phyloP scores from a whole-genome alignment of 2,888 invertebrate species.

The Idaea straminata region DNA sequence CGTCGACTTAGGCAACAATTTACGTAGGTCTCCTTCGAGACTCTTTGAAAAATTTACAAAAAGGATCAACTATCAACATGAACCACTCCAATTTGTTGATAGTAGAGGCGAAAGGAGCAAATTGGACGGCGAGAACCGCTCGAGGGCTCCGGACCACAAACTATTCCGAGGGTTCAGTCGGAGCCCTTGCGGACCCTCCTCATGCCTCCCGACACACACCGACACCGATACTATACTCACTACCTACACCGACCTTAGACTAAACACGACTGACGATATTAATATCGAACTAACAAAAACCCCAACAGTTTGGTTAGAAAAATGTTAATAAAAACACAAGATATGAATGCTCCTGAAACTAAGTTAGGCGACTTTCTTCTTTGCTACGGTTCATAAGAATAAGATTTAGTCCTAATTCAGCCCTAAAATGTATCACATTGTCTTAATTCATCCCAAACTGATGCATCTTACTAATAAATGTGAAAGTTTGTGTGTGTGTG shows the following conservation, averaged over 20 bases:
- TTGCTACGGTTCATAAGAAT: too few species aligned
- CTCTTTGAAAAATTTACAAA: constrained; percentile 33
- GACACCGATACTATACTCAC: not conserved
- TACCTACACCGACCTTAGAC: not conserved
- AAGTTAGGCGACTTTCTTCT: too few species aligned
- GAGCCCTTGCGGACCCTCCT: not conserved
- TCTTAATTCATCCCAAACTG: too few species aligned
- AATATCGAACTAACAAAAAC: too few species aligned
- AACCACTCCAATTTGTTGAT: constrained; percentile 37
- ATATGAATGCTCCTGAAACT: too few species aligned
- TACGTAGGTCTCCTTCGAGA: not conserved
- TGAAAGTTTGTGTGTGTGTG: too few species aligned
- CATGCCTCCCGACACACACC: not conserved
- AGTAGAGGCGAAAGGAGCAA: constrained; percentile 25
- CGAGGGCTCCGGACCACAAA: constrained; percentile 4
- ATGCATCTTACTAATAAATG: too few species aligned
- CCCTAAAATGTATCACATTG: too few species aligned
- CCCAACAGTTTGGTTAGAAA: too few species aligned
- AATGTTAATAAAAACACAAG: too few species aligned
- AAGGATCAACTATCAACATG: constrained; percentile 20
- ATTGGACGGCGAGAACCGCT: constrained; percentile 27
- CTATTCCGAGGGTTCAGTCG: not conserved
- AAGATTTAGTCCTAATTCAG: too few species aligned
- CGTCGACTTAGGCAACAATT: not conserved
- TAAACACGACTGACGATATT: too few species aligned